A percentile compares a stretch with the other conserved stretches of the same genome.
These are phyloP conservation scores for Chironomus tentans DNA, from an alignment of 2,888 invertebrate species.

Conservation along the genomic window DNA sequence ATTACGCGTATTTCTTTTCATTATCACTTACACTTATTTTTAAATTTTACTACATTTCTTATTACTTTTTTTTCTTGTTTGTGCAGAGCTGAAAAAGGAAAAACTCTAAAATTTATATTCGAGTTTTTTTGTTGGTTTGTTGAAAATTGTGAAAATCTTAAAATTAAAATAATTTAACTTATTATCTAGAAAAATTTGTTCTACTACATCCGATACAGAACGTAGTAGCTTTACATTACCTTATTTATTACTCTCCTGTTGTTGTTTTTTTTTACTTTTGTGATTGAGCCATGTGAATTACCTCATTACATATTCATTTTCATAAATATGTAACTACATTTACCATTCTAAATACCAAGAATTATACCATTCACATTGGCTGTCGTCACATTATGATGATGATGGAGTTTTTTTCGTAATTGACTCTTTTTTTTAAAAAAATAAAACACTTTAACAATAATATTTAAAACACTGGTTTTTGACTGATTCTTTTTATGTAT, in stretches of 20 bases:
- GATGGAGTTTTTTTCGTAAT: no score
- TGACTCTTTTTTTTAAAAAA: no score
- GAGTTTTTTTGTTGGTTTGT: no score
- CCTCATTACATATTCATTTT: neutral
- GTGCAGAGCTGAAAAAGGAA: no score
- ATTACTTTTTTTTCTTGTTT: no score
- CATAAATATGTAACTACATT: neutral
- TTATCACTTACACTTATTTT: neutral
- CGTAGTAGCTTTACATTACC: slow-evolving; percentile 13
- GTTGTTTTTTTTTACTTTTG: neutral
- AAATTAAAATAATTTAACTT: neutral
- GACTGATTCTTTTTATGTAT: neutral
- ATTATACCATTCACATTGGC: neutral
- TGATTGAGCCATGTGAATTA: neutral
- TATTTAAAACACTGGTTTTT: neutral
- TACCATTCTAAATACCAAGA: neutral
- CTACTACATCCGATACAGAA: slow-evolving; percentile 26
- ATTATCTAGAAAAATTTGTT: neutral
- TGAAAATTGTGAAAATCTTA: neutral
- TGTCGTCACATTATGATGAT: neutral
- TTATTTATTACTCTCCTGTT: neutral
- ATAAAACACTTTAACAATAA: neutral
- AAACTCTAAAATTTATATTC: no score
- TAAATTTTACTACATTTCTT: no score
- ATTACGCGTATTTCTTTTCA: neutral